Evolutionary conservation across 2,113 vertebrate species (phyloP).

Genomic region (Poicephalus gulielmi): DNA sequence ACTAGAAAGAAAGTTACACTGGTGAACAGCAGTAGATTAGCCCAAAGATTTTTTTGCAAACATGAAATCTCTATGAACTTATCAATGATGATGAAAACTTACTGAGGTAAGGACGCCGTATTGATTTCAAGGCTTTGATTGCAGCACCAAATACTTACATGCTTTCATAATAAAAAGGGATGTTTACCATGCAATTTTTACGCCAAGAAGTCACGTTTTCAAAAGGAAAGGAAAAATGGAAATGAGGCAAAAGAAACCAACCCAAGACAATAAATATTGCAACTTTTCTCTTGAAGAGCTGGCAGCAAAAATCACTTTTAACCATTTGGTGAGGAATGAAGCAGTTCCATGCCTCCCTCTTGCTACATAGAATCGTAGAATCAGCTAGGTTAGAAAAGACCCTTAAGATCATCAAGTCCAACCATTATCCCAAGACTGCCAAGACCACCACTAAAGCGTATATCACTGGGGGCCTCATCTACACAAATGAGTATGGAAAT

Average conservation of each 20-base stretch:
- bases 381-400: background rate
- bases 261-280: background rate
- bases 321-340: background rate
- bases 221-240: background rate
- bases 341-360: background rate
- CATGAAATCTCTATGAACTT: background rate
- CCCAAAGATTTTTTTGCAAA: background rate
- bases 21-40: background rate
- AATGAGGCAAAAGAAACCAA: background rate
- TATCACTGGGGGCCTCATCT: background rate
- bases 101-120: background rate
- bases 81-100: background rate
- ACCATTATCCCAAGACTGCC: background rate
- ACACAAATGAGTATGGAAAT: background rate
- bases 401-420: background rate
- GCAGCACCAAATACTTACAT: background rate
- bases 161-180: background rate
- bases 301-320: background rate
- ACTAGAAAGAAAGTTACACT: background rate
- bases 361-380: background rate
- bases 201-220: background rate
- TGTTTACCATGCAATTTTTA: background rate
- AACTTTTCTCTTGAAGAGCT: background rate
- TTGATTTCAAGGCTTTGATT: background rate
- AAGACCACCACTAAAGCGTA: background rate